phyloP scores from a whole-genome alignment of 1,140 invertebrate genomes.

The Drosophila navojoa region DNA sequence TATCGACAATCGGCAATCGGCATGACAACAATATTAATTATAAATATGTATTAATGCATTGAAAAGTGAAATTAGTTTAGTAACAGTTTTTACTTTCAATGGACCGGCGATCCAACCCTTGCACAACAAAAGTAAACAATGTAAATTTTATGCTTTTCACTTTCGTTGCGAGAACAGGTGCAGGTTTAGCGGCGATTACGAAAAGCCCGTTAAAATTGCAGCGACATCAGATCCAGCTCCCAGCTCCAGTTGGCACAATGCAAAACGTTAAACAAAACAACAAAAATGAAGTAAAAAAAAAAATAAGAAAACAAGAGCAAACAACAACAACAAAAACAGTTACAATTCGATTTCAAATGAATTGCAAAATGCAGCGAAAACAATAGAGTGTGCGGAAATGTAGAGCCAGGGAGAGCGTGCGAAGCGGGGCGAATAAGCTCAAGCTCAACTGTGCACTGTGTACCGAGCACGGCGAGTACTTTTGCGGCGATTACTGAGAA shows the following conservation, averaged over 20 bases:
- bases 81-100: slow-evolving; percentile 68
- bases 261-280: slow-evolving; percentile 15
- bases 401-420: neutral
- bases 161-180: slow-evolving; percentile 76
- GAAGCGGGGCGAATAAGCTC: neutral
- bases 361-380: slow-evolving; percentile 67
- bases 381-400: slow-evolving; percentile 6
- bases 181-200: slow-evolving; percentile 62
- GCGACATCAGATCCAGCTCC: slow-evolving; percentile 30
- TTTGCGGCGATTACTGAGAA: slow-evolving; percentile 49
- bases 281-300: slow-evolving; percentile 7
- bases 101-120: neutral
- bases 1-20: slow-evolving; percentile 42
- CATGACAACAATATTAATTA: slow-evolving; percentile 38
- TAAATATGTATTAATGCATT: slow-evolving; percentile 68
- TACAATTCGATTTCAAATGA: slow-evolving; percentile 74
- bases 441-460: slow-evolving; percentile 10
- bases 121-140: slow-evolving; percentile 51
- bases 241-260: slow-evolving; percentile 21
- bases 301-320: slow-evolving; percentile 3
- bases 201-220: slow-evolving; percentile 72
- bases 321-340: slow-evolving; percentile 49
- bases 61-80: slow-evolving; percentile 70
- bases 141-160: slow-evolving; percentile 73
- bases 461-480: slow-evolving; percentile 4